Evolutionary conservation across 2,888 invertebrate genomes (phyloP).

Genomic region (Augiades crinisus): DNA sequence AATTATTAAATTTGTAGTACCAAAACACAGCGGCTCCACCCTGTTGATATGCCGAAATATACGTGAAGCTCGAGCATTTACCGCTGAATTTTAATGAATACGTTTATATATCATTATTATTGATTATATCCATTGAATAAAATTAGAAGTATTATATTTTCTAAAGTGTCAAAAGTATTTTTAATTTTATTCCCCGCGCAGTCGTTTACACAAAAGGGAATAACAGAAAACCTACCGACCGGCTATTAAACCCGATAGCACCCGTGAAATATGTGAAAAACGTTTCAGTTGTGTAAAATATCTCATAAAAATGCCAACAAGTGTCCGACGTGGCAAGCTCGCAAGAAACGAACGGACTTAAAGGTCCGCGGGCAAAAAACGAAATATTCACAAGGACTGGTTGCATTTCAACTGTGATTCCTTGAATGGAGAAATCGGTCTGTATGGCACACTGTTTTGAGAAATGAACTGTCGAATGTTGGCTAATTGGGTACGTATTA

Average conservation of each 20-base stretch:
- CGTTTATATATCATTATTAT: too few species aligned
- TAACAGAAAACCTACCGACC: too few species aligned
- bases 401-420: conserved; percentile 23
- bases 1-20: too few species aligned
- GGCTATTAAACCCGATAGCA: conserved; percentile 25
- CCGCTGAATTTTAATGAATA: too few species aligned
- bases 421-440: conserved; percentile 9
- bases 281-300: conserved; percentile 30
- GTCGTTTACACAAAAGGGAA: too few species aligned
- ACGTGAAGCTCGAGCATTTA: too few species aligned
- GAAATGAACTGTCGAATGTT: conserved; percentile 13
- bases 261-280: conserved; percentile 32
- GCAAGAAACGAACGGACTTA: conserved; percentile 32
- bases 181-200: too few species aligned
- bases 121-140: too few species aligned
- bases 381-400: conserved; percentile 15
- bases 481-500: conserved; percentile 2
- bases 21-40: too few species aligned
- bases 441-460: conserved; percentile 13
- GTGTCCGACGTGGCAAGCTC: conserved; percentile 15
- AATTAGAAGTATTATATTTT: too few species aligned
- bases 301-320: conserved; percentile 27
- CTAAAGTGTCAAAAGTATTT: too few species aligned
- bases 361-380: conserved; percentile 33
- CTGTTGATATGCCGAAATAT: too few species aligned